These are phyloP conservation scores for Bubo bubo DNA, from an alignment of 2,113 vertebrate genomes.

Conservation along the genomic window DNA sequence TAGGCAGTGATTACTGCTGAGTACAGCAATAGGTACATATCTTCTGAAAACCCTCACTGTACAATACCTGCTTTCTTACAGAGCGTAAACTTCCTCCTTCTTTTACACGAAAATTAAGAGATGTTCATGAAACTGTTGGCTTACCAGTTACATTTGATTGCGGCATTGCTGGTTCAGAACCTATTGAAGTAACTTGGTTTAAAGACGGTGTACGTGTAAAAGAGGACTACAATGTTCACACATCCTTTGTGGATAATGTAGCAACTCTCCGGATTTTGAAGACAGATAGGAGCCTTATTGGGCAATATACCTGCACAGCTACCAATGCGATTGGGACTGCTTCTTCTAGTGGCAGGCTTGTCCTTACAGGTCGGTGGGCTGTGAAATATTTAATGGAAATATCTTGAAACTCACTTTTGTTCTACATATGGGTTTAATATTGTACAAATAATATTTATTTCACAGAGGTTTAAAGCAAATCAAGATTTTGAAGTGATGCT, in stretches of 20 bases:
- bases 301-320: constrained; percentile 93
- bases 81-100: constrained; percentile 93
- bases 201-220: constrained; percentile 84
- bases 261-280: constrained; percentile 86
- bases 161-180: constrained; percentile 89
- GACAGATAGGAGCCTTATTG: constrained; percentile 84
- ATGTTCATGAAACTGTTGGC: constrained; percentile 88
- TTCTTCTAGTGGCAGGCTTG: constrained; percentile 92
- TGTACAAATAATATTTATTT: neutral
- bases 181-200: constrained; percentile 91
- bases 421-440: neutral
- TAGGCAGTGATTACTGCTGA: neutral
- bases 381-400: neutral
- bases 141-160: constrained; percentile 88
- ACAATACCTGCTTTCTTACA: constrained; percentile 73
- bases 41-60: neutral
- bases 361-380: constrained; percentile 87
- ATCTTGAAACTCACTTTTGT: neutral
- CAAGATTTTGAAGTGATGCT: neutral
- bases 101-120: constrained; percentile 92
- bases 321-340: constrained; percentile 91
- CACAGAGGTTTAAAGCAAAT: neutral
- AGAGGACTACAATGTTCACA: constrained; percentile 81
- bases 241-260: constrained; percentile 87
- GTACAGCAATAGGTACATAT: neutral